Percentiles rank a stretch among this genome's conserved stretches.
Evolutionary conservation across 2,888 invertebrate genomes (phyloP).

Genomic region (Tinea pellionella): DNA sequence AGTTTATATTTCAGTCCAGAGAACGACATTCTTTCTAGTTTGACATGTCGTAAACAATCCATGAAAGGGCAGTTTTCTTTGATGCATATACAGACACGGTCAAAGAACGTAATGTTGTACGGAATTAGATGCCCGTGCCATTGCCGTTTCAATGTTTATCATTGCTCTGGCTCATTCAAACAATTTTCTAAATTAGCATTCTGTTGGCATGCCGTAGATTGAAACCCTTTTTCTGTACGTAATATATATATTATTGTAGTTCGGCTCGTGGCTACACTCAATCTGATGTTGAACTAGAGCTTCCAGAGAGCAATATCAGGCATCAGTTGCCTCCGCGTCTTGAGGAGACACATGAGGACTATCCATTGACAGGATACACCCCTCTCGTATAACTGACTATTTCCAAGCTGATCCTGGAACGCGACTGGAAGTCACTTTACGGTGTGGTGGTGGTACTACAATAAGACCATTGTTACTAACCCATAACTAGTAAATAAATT

Average conservation of each 20-base stretch:
- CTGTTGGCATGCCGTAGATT: not conserved
- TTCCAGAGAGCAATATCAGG: no score
- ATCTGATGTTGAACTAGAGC: no score
- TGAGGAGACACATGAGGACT: no score
- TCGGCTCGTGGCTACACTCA: no score
- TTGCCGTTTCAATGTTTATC: conserved; percentile 5
- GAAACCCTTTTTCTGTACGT: not conserved
- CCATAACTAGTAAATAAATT: no score
- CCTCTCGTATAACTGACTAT: no score
- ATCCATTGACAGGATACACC: no score
- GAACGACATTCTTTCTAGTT: conserved; percentile 21
- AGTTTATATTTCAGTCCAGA: not conserved
- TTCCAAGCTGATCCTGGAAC: no score
- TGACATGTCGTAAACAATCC: conserved; percentile 17
- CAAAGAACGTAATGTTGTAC: conserved; percentile 6
- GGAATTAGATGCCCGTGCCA: conserved; percentile 8
- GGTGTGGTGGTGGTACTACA: no score
- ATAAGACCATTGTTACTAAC: no score
- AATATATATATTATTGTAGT: not conserved
- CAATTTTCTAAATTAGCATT: conserved; percentile 1
- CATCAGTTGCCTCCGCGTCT: no score
- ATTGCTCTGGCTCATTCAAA: conserved; percentile 1
- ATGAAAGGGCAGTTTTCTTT: conserved; percentile 14
- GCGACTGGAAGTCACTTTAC: no score
- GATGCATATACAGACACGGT: not conserved